Evolutionary conservation across 2,888 invertebrate species (phyloP).

Genomic region (Coecobrya sp.): DNA sequence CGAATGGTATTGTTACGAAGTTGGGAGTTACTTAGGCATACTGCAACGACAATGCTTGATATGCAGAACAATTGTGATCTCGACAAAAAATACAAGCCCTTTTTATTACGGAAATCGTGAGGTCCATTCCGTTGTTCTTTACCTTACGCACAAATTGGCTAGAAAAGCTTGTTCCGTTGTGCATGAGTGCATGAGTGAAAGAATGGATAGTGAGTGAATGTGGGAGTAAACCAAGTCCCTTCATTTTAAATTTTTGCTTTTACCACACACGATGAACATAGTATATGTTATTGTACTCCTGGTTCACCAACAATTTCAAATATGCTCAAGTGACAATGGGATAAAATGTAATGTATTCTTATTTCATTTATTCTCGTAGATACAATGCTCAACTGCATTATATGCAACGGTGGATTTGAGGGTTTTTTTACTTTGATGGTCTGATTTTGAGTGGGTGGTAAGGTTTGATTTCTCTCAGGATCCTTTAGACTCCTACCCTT

Average conservation of each 20-base stretch:
- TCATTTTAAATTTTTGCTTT: not conserved
- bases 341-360: not conserved
- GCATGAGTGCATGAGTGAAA: not conserved
- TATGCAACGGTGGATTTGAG: not conserved
- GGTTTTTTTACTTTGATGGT: constrained; percentile 1
- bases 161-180: not conserved
- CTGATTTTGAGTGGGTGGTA: constrained; percentile 1
- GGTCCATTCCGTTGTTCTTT: not conserved
- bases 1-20: not conserved
- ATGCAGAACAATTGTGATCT: constrained; percentile 4
- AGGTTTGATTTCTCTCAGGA: constrained; percentile 13
- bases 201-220: constrained; percentile 32
- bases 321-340: too few species aligned
- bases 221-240: not conserved
- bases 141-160: constrained; percentile 15
- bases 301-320: not conserved
- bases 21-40: not conserved
- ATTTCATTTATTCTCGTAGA: not conserved
- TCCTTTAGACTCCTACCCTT: not conserved
- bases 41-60: not conserved
- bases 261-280: too few species aligned
- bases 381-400: not conserved
- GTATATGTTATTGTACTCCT: not conserved
- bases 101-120: not conserved
- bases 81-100: not conserved